Base-by-base conservation (phyloP, 1,140 invertebrate species). In the Heliconius hewitsoni region DNA sequence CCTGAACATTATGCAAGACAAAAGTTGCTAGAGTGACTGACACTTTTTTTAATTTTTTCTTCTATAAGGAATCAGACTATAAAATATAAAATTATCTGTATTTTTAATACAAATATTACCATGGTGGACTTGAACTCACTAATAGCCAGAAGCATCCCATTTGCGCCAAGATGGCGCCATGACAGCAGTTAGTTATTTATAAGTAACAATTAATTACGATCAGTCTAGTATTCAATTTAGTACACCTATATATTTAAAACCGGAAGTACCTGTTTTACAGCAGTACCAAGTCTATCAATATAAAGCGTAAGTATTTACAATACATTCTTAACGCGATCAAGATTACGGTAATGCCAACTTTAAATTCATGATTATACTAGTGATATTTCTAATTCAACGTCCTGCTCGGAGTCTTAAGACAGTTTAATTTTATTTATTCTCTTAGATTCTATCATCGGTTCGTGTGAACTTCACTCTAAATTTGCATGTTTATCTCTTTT, bases 401-500 rank as follows among this genome's bases (percentile, higher is more conserved):
- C 72, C 39, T 50, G 37, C 30, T 72, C 19, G 71, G 23, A 66
- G 23, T 66, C 60, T 19, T 9, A 1, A 66, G 60, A 66, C 71
- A n/a, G 37, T 81, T 81, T 77, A 70, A 60, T 74, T 77, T 74
- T 77, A 77, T 77, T 81, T 42, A 74, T 71, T 34, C 11, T 52
- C 66, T 52, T 55, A 74, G 80, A 81, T 81, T 39, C 42, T 77
- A 81, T 81, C 76, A 77, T 52, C 71, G 77, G 74, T 80, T 76
- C 71, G 57, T 78, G 80, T 77, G 76, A 75, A 78, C 73, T 71
- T 81, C 57, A 76, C 57, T 81, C 77, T 77, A 66, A 73, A 77
- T 81, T 78, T 78, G 57, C 76, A 81, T 74, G 73, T 78, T 78
- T 78, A 81, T 81, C 80, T 71, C 16, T 57, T 76, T 72, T 75